These are phyloP conservation scores for Macaria notata DNA, from an alignment of 2,888 invertebrate species.

Conservation along the genomic window DNA sequence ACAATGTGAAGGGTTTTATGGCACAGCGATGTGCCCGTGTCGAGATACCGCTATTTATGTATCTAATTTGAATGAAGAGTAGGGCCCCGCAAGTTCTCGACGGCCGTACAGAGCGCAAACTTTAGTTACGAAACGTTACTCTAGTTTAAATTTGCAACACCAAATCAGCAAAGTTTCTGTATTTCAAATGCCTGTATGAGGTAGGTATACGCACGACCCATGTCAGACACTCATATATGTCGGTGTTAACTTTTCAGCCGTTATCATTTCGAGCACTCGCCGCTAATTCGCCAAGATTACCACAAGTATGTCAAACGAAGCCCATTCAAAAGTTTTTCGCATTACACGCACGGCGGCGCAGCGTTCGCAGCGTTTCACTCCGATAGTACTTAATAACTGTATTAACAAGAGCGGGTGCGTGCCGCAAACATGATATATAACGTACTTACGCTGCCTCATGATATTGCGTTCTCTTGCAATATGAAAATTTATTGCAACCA, in stretches of 20 bases:
- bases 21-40: conserved; percentile 1
- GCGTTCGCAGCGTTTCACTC: conserved; percentile 54
- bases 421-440: conserved; percentile 73
- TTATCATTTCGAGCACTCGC: neutral
- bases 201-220: too few relatives aligned
- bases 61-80: conserved; percentile 12
- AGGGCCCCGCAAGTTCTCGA: conserved; percentile 2
- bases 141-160: too few relatives aligned
- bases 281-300: conserved; percentile 1
- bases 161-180: too few relatives aligned
- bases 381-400: conserved; percentile 52
- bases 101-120: conserved; percentile 4
- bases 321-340: conserved; percentile 15
- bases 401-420: conserved; percentile 62
- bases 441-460: conserved; percentile 70
- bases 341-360: conserved; percentile 45
- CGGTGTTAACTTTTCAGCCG: too few relatives aligned
- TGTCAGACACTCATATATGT: too few relatives aligned
- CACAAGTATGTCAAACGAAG: neutral
- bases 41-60: conserved; percentile 13
- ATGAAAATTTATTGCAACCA: conserved; percentile 79
- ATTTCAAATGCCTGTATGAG: too few relatives aligned
- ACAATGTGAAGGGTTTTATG: conserved; percentile 20
- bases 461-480: conserved; percentile 78
- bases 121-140: neutral